Percentiles rank a stretch among this genome's conserved stretches.
Conservation (phyloP, 2,113 vertebrate genomes). For the Tetrax tetrax region DNA sequence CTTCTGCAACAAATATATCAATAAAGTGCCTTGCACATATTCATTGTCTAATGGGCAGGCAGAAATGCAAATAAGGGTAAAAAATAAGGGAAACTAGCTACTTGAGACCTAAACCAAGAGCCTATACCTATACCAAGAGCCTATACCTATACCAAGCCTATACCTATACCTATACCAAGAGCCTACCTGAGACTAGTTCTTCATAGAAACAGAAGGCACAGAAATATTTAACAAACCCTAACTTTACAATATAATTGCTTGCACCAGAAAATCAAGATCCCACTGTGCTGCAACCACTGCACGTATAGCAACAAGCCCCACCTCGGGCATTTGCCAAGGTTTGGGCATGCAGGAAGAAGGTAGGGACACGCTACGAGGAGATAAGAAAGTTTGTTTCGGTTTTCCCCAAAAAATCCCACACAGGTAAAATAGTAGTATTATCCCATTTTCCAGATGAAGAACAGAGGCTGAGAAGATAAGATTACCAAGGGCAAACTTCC, state of each 20-base stretch:
- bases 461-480: not conserved
- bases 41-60: not conserved
- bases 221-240: not conserved
- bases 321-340: not conserved
- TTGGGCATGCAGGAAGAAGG: not conserved
- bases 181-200: not conserved
- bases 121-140: too few species aligned
- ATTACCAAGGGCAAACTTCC: not conserved
- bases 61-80: not conserved
- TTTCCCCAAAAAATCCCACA: not conserved
- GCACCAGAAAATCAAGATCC: not conserved
- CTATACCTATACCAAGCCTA: too few species aligned
- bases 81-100: not conserved
- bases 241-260: not conserved
- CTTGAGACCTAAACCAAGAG: not conserved
- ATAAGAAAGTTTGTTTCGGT: not conserved
- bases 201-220: not conserved
- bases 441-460: not conserved
- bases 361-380: not conserved
- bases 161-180: too few species aligned
- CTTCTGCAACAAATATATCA: not conserved
- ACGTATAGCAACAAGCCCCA: fast-evolving
- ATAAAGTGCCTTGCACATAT: not conserved
- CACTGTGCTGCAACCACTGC: not conserved
- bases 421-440: not conserved